Evolutionary conservation across 2,113 vertebrate species (phyloP).

Genomic region (Muntiacus reevesi): DNA sequence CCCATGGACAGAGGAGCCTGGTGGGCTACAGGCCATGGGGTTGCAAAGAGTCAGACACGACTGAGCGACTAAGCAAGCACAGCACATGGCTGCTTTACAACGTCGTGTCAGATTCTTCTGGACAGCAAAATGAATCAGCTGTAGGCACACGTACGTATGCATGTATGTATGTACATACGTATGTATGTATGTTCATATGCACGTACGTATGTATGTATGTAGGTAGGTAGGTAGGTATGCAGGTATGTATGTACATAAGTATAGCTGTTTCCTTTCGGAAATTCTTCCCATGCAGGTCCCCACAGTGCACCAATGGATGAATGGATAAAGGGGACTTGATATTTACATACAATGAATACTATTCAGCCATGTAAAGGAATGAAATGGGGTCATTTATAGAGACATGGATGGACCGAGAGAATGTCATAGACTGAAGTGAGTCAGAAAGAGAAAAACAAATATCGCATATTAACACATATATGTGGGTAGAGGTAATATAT

Average conservation of each 20-base stretch:
- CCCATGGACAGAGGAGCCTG: background rate
- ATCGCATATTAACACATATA: background rate
- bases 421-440: background rate
- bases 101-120: background rate
- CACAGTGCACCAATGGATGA: background rate
- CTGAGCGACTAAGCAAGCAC: background rate
- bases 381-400: background rate
- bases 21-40: background rate
- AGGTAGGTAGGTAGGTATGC: too few species aligned
- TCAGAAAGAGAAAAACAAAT: background rate
- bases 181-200: background rate
- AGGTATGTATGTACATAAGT: too few species aligned
- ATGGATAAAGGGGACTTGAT: background rate
- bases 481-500: conserved; percentile 57
- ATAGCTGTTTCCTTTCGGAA: background rate
- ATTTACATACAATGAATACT: background rate
- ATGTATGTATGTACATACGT: accelerated
- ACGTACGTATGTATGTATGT: too few species aligned
- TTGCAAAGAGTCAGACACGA: background rate
- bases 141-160: background rate
- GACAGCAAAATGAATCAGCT: background rate
- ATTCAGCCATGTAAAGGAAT: background rate
- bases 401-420: background rate
- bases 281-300: background rate
- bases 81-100: background rate